Base-by-base conservation (phyloP, 1,140 invertebrate species). In the Bombus fervidus region DNA sequence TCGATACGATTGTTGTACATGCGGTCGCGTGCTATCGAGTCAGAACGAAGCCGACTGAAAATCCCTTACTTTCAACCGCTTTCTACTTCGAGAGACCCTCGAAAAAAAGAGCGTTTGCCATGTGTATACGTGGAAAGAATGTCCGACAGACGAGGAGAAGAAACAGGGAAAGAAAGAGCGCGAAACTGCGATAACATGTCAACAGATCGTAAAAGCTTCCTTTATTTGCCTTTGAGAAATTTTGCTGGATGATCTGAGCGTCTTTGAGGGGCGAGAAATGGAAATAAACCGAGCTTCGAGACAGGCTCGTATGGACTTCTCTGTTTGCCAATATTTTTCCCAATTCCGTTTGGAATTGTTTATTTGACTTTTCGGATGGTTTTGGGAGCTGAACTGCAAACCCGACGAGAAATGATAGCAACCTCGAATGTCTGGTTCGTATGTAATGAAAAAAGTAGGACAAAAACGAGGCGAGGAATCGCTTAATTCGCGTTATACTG, bases 1-100 rank as follows among this genome's bases (percentile, higher is more conserved):
- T 66, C 18, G 69, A 75, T 83, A 83, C 13, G 57, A 83, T 83
- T 83, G 69, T 83, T 53, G 59, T 18, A 73, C n/a, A 53, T 64
- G 80, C 43, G 41, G n/a, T 82, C 71, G 41, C 71, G 53, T 62
- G 53, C 39, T 43, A 64, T 66, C n/a, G 41, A 34, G 75, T 31
- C 34, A 43, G 53, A 28, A n/a, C 79, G 79, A 73, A 47, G 5
- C 13, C 15, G 31, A 59, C 28, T 43, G 47, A 31, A 59, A 59
- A 72, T n/a, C 66, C 31, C 31, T 78, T 34, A 9, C n/a, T 18
- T 22, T 76, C 34, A 37, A 1, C 37, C 10, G 66, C 2, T 47
- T 59, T 62, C 37, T 62, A 37, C 37, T 47, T 31, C 3, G 68
- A 31, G 79, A 41, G 39, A 59, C 18, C 71, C 79, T 72, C 41